phyloP scores from a whole-genome alignment of 2,113 vertebrate genomes.

The Macrotis lagotis region DNA sequence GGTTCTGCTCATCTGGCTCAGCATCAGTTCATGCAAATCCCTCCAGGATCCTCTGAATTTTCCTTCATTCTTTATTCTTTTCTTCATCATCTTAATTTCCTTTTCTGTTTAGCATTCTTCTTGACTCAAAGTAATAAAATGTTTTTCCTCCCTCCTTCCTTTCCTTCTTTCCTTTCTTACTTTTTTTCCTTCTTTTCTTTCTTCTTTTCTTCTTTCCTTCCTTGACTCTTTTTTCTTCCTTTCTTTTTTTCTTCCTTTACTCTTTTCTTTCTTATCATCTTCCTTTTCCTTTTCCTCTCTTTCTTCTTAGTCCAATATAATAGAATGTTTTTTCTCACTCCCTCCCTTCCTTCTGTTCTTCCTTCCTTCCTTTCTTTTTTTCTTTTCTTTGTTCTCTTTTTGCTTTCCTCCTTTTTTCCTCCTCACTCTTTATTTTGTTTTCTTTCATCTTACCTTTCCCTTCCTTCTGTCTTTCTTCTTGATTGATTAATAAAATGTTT shows the following conservation, averaged over 20 bases:
- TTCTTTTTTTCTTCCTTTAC: not conserved
- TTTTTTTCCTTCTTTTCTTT: not conserved
- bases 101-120: not conserved
- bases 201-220: too few species aligned
- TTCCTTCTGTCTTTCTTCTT: not conserved
- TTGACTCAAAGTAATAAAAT: not conserved
- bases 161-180: not conserved
- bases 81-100: not conserved
- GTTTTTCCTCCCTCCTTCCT: not conserved
- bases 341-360: not conserved
- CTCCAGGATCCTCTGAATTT: too few species aligned
- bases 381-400: too few species aligned
- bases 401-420: too few species aligned
- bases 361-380: not conserved
- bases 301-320: not conserved
- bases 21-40: too few species aligned
- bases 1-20: too few species aligned
- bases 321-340: not conserved
- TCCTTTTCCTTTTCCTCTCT: not conserved
- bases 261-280: too few species aligned
- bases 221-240: too few species aligned
- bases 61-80: not conserved
- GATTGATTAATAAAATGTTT: too few species aligned
- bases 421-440: too few species aligned
- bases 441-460: not conserved